A percentile compares a stretch with the other conserved stretches of the same genome.
phyloP scores from a whole-genome alignment of 2,888 invertebrate species.

The Leucoma salicis region DNA sequence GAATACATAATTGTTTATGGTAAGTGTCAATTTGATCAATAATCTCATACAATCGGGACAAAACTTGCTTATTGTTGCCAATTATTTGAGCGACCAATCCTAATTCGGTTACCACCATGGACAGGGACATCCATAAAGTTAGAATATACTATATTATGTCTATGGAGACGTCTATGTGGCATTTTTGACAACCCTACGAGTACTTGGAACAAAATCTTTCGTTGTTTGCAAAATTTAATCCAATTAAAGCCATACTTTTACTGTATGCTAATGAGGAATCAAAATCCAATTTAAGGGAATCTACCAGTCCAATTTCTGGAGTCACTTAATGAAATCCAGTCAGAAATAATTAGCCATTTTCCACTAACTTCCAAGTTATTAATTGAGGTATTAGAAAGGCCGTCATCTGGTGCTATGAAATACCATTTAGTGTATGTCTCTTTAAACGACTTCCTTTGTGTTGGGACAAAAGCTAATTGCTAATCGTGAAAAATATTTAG shows the following conservation, averaged over 20 bases:
- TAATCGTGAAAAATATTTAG: no score
- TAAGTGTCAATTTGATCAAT: no score
- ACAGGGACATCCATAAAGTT: no score
- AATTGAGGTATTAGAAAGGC: slow-evolving; percentile 68
- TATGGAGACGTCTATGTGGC: not conserved
- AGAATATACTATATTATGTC: not conserved
- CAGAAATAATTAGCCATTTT: slow-evolving; percentile 72
- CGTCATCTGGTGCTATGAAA: slow-evolving; percentile 60
- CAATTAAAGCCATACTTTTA: slow-evolving; percentile 29
- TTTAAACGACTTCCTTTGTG: slow-evolving; percentile 40
- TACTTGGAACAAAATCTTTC: not conserved
- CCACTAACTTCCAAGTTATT: slow-evolving; percentile 76
- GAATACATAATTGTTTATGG: no score
- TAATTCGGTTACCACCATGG: no score
- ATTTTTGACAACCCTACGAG: not conserved
- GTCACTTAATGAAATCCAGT: slow-evolving; percentile 65
- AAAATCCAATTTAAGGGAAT: slow-evolving; percentile 47
- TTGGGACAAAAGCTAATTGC: slow-evolving; percentile 49
- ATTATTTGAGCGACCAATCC: no score
- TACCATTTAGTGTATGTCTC: slow-evolving; percentile 27
- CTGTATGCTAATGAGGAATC: slow-evolving; percentile 35
- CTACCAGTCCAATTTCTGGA: slow-evolving; percentile 36
- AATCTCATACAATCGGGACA: no score
- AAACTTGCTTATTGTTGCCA: no score
- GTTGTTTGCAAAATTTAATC: slow-evolving; percentile 5